A percentile compares a stretch with the other conserved stretches of the same genome.
Evolutionary conservation across 2,797 vertebrate species (phyloP).

Genomic region (Florisuga fusca): DNA sequence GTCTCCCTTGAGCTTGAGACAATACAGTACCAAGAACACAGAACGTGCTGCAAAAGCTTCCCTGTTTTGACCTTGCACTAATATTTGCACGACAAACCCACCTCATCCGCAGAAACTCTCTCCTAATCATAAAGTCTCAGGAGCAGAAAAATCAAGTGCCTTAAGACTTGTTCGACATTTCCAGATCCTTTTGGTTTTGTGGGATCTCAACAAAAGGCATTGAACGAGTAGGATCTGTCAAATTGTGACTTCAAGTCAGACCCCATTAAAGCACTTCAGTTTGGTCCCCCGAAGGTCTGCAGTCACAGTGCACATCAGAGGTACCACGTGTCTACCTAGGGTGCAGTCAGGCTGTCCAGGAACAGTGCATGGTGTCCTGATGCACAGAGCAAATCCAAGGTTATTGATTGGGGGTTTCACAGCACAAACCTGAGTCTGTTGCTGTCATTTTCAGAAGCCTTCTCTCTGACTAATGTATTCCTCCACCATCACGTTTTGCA

Average conservation of each 20-base stretch:
- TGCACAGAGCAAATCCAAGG: accelerated
- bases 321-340: accelerated
- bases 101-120: neutral
- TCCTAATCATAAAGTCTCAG: neutral
- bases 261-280: accelerated
- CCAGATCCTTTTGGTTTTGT: neutral
- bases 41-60: neutral
- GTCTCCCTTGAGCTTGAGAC: neutral
- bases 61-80: neutral
- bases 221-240: neutral
- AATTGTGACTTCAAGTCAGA: neutral
- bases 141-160: neutral
- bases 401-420: neutral
- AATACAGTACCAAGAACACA: neutral
- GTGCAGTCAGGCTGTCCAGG: neutral
- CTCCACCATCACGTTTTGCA: neutral
- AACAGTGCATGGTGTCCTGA: accelerated
- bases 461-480: accelerated
- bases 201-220: neutral
- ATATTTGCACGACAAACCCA: neutral
- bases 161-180: neutral
- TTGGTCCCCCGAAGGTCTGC: neutral
- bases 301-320: neutral
- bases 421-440: neutral
- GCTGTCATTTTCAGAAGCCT: accelerated